phyloP scores from a whole-genome alignment of 2,888 invertebrate genomes.

The Mythimna ferrago region DNA sequence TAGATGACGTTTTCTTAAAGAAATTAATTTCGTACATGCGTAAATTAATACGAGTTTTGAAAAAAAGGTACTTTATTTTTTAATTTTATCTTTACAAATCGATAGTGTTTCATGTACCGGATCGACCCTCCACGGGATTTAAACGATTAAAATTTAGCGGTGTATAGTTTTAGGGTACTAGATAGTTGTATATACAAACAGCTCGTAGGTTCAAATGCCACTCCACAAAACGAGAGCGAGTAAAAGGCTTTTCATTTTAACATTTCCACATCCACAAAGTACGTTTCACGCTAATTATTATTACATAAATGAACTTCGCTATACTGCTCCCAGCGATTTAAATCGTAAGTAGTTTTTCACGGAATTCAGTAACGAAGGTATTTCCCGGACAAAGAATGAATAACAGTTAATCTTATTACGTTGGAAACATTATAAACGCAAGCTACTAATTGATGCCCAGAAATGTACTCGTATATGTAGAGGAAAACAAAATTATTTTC shows the following conservation, averaged over 20 bases:
- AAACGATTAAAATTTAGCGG: no score
- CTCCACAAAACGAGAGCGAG: neutral
- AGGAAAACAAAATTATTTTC: no score
- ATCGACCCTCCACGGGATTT: no score
- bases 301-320: neutral
- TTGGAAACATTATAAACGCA: neutral
- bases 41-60: no score
- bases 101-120: no score
- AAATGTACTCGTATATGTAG: neutral
- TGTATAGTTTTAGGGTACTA: constrained; percentile 24
- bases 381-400: neutral
- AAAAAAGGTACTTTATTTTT: no score
- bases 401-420: neutral
- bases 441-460: neutral
- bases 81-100: no score
- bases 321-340: no score
- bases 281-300: neutral
- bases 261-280: neutral
- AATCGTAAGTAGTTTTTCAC: neutral
- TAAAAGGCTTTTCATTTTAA: neutral
- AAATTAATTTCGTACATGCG: no score
- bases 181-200: constrained; percentile 31
- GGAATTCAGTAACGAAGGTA: neutral
- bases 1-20: no score
- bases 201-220: constrained; percentile 3